These are phyloP conservation scores for Aquatica leii DNA, from an alignment of 2,888 invertebrate species.

Conservation along the genomic window DNA sequence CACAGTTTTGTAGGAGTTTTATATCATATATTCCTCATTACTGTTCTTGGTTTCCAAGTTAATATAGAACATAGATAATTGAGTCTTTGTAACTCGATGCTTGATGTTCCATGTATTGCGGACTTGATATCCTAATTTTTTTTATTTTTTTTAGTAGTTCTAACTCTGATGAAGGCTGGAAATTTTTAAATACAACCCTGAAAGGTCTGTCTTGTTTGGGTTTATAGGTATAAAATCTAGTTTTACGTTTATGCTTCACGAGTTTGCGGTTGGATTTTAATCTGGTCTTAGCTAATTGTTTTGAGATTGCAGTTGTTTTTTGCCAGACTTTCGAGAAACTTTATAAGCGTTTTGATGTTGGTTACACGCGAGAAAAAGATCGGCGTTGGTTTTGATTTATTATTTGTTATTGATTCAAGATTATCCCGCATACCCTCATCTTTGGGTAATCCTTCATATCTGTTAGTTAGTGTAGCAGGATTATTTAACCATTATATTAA, in stretches of 20 bases:
- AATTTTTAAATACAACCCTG: neutral
- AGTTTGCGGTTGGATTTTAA: neutral
- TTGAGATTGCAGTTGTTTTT: neutral
- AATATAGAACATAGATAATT: neutral
- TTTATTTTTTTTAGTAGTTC: neutral
- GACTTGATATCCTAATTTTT: conserved; percentile 2
- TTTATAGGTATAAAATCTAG: neutral
- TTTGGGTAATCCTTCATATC: neutral
- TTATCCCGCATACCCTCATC: neutral
- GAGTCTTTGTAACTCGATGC: neutral
- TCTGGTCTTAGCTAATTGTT: neutral
- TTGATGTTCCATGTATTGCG: conserved; percentile 6
- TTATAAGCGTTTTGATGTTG: neutral
- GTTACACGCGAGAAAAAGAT: neutral
- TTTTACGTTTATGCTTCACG: neutral
- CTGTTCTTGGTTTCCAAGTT: neutral
- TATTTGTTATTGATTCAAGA: neutral
- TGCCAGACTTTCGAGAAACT: no score
- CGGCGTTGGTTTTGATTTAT: neutral
- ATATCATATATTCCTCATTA: conserved; percentile 6
- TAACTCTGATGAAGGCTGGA: conserved; percentile 10
- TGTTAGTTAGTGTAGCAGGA: neutral
- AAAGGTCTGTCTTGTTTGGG: neutral
- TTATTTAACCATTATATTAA: neutral
- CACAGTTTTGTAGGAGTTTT: conserved; percentile 6